Evolutionary conservation across 2,888 invertebrate genomes (phyloP), one percentile per base, ranked within the genome.

Genomic region (Caenorhabditis sp.): DNA sequence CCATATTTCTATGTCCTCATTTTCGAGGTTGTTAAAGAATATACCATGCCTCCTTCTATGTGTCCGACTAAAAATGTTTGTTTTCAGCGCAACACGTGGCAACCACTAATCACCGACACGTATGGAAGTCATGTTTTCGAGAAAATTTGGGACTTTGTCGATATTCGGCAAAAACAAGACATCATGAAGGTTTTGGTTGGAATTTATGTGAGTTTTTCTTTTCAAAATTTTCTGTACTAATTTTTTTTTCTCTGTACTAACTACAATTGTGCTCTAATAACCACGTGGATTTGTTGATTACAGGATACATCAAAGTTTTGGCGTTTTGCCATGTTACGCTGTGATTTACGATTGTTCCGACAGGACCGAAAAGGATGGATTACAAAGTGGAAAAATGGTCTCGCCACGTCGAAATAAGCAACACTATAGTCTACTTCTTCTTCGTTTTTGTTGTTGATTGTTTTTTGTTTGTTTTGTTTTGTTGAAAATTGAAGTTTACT

Each of bases 101-200:
- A 59, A 21, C 36, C 59, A 8, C 63, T 80, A 27, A 76, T 78
- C 50, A 63, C 66, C 1, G 63, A 77, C 53, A 70, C 67, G 4
- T 77, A 66, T 17, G 77, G 80, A 56, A 77, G 76, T 50, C 61
- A 67, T 25, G 69, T 75, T 21, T 80, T 78, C 31, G 80, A 80
- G 23, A 64, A 63, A n/a, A 65, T 80, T 50, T 80, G 78, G 78
- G 69, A 68, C 56, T 67, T 27, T 20, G 64, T 77, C 12, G 74
- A 76, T 53, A 70, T 81, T 49, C 67, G 70, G 14, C 65, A 63
- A 38, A 80, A 80, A 49, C 73, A 74, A 56, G 71, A 70, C 23
- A 56, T 80, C 12, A 76, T 82, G 78, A 82, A 78, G 57, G 49
- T 53, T 10, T 65, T 82, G 26, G 73, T 76, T 8, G 61, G 62